Evolutionary conservation across 2,113 vertebrate species (phyloP).

Genomic region (Platysteira castanea): DNA sequence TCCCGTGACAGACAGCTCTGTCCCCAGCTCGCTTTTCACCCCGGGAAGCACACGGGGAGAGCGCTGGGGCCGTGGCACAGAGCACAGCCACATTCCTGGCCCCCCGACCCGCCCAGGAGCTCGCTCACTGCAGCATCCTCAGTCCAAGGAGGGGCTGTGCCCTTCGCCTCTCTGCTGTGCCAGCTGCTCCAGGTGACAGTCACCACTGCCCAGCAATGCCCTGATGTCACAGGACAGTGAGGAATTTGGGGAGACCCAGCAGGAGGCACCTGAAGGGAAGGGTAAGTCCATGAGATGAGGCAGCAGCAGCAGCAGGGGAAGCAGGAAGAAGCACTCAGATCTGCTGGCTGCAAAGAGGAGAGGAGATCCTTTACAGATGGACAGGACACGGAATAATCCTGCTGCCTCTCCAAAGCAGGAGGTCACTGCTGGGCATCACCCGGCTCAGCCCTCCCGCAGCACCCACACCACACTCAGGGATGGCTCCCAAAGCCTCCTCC

Average conservation of each 20-base stretch:
- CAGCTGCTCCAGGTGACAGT: neutral
- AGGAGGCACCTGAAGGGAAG: neutral
- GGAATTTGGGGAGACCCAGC: neutral
- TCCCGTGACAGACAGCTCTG: neutral
- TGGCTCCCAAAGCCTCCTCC: neutral
- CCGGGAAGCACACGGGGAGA: neutral
- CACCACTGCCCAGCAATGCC: neutral
- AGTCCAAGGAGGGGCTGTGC: neutral
- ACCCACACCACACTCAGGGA: accelerated
- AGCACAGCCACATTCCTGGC: neutral
- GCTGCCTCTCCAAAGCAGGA: neutral
- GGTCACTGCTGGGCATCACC: neutral
- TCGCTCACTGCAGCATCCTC: neutral
- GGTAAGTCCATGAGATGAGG: accelerated
- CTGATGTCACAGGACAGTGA: accelerated
- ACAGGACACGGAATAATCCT: neutral
- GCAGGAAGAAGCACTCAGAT: accelerated
- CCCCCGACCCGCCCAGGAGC: neutral
- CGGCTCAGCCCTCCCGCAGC: neutral
- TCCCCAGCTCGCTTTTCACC: neutral
- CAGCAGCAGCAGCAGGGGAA: neutral
- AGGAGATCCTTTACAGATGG: neutral
- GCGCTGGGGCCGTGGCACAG: accelerated
- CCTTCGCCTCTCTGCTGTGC: neutral
- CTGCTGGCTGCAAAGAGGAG: neutral